Conservation (phyloP, 2,797 vertebrate species). For the Sebastes ruberrimus region DNA sequence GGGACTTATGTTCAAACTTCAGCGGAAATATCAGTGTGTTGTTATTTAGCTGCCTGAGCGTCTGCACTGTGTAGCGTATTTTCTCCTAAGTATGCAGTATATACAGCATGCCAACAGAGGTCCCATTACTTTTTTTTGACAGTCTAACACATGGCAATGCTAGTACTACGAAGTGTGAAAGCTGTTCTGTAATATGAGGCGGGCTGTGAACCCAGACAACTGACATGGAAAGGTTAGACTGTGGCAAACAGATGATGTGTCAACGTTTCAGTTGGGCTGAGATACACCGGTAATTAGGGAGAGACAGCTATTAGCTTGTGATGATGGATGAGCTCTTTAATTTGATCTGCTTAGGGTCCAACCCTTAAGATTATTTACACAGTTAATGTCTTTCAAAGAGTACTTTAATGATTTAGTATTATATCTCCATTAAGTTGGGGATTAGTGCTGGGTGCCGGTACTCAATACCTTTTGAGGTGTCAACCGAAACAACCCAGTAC, state of each 20-base stretch:
- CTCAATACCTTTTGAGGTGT: too few species aligned
- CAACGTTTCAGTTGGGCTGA: slow-evolving; percentile 20
- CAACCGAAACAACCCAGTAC: too few species aligned
- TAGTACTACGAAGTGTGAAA: slow-evolving; percentile 40
- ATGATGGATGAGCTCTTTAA: slow-evolving; percentile 22
- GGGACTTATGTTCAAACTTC: neutral
- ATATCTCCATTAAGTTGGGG: neutral
- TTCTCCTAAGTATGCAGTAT: neutral
- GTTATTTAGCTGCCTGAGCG: neutral
- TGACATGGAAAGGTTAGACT: slow-evolving; percentile 24
- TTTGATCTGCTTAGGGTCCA: neutral
- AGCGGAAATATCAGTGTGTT: neutral
- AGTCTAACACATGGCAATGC: slow-evolving; percentile 5
- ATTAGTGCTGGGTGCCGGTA: too few species aligned
- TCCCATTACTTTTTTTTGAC: neutral
- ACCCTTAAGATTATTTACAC: neutral
- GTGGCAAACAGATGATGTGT: slow-evolving; percentile 27
- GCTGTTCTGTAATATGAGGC: slow-evolving; percentile 28
- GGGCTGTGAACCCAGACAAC: slow-evolving; percentile 5
- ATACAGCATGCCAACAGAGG: neutral
- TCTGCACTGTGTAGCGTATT: neutral
- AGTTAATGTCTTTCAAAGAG: slow-evolving; percentile 12
- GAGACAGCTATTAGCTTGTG: slow-evolving; percentile 13
- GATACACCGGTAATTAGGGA: slow-evolving; percentile 14
- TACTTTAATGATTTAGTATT: neutral